Evolutionary conservation across 2,888 invertebrate genomes (phyloP).

Genomic region (Tethea ocularis): DNA sequence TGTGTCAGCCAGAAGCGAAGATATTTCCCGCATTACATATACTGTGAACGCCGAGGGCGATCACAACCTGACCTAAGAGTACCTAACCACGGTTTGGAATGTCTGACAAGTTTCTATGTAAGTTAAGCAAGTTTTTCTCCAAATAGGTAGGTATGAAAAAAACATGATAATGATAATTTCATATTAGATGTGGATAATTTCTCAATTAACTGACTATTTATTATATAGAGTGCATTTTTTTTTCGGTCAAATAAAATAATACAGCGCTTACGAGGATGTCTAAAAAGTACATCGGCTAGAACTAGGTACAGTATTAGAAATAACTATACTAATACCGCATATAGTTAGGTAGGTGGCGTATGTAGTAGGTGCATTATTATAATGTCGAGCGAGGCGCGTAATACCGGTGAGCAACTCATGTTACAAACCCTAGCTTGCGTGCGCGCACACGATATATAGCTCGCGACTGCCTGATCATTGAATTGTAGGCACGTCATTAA

Average conservation of each 20-base stretch:
- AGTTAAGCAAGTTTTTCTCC: too few species aligned
- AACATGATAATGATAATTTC: too few species aligned
- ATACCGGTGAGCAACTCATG: constrained; percentile 64
- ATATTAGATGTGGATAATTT: too few species aligned
- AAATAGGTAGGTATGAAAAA: too few species aligned
- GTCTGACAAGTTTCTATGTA: background rate
- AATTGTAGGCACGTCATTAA: constrained; percentile 55
- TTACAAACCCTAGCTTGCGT: constrained; percentile 44
- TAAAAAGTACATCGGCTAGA: background rate
- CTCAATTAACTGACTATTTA: too few species aligned
- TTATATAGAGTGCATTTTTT: too few species aligned
- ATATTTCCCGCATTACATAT: constrained; percentile 38
- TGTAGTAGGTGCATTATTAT: constrained; percentile 44
- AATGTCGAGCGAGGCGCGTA: constrained; percentile 60
- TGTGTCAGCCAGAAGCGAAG: constrained; percentile 36
- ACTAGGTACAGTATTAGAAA: background rate
- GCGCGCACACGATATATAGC: constrained; percentile 20
- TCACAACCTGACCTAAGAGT: constrained; percentile 52
- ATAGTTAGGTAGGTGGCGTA: constrained; percentile 17
- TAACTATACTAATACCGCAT: constrained; percentile 6
- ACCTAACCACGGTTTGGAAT: background rate
- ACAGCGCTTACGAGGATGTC: background rate
- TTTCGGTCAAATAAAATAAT: too few species aligned
- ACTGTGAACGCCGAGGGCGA: constrained; percentile 59
- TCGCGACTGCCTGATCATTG: constrained; percentile 50